phyloP scores from a whole-genome alignment of 2,797 vertebrate species.

The Hyperoplus lanceolatus region DNA sequence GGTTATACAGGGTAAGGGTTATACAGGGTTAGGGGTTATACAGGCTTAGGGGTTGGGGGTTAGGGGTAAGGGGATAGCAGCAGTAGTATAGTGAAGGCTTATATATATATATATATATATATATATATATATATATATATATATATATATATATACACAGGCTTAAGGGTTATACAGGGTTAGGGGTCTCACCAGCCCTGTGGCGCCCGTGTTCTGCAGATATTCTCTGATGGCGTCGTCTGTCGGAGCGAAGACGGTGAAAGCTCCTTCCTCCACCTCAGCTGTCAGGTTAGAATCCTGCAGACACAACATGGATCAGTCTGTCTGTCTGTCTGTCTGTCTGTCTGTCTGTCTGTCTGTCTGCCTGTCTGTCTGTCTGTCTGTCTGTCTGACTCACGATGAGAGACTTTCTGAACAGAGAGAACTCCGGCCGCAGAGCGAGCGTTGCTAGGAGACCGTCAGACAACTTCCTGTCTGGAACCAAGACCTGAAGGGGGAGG shows the following conservation, averaged over 20 bases:
- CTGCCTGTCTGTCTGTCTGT: neutral
- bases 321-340: neutral
- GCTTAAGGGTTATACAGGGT: too few relatives aligned
- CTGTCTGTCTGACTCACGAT: conserved; percentile 82
- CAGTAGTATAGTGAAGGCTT: too few relatives aligned
- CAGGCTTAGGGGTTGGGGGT: too few relatives aligned
- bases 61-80: too few relatives aligned
- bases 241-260: conserved; percentile 92
- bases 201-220: conserved; percentile 80
- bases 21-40: too few relatives aligned
- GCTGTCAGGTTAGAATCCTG: conserved; percentile 89
- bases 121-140: too few relatives aligned
- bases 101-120: too few relatives aligned
- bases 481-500: conserved; percentile 86
- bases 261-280: conserved; percentile 84
- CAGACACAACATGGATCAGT: neutral
- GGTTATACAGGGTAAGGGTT: too few relatives aligned
- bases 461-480: conserved; percentile 83
- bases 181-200: conserved; percentile 83
- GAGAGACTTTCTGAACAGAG: conserved; percentile 86
- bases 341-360: neutral
- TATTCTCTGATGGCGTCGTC: conserved; percentile 87
- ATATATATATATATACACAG: too few relatives aligned
- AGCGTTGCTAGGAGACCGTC: conserved; percentile 87
- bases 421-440: conserved; percentile 89